phyloP scores from a whole-genome alignment of 2,797 vertebrate species.

The Melanogrammus aeglefinus region DNA sequence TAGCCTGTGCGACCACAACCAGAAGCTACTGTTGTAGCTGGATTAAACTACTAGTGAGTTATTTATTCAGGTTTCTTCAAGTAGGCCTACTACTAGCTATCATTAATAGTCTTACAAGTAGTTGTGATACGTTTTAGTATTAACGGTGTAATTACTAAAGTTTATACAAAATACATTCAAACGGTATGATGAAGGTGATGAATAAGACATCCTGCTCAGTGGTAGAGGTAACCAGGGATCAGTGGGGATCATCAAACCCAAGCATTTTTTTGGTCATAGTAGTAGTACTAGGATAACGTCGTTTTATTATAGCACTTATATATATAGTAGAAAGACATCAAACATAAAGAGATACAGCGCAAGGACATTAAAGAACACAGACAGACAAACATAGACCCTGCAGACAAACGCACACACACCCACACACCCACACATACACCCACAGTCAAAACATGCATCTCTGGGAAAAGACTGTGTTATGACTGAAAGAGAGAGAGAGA shows the following conservation, averaged over 20 bases:
- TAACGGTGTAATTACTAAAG: not conserved
- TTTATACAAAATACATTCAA: not conserved
- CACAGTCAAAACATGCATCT: constrained; percentile 42
- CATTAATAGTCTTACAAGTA: not conserved
- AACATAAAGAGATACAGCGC: constrained; percentile 19
- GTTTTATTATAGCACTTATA: not conserved
- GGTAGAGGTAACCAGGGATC: not conserved
- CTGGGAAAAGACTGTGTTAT: constrained; percentile 61
- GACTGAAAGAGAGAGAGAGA: constrained; percentile 56
- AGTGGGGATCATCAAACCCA: not conserved
- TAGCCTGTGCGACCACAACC: not conserved
- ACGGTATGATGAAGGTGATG: not conserved
- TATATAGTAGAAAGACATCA: constrained; percentile 27
- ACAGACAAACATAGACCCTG: constrained; percentile 12
- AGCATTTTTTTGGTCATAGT: not conserved
- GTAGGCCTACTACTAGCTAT: not conserved
- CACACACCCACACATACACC: constrained; percentile 33
- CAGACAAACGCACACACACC: not conserved
- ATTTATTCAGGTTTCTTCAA: no score
- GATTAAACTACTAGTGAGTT: not conserved
- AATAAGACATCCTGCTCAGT: not conserved
- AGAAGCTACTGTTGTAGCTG: not conserved
- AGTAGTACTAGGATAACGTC: not conserved
- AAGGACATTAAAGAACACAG: not conserved
- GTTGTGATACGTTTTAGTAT: not conserved